Conservation (phyloP, 2,113 vertebrate species). For the Macroglossus sobrinus region DNA sequence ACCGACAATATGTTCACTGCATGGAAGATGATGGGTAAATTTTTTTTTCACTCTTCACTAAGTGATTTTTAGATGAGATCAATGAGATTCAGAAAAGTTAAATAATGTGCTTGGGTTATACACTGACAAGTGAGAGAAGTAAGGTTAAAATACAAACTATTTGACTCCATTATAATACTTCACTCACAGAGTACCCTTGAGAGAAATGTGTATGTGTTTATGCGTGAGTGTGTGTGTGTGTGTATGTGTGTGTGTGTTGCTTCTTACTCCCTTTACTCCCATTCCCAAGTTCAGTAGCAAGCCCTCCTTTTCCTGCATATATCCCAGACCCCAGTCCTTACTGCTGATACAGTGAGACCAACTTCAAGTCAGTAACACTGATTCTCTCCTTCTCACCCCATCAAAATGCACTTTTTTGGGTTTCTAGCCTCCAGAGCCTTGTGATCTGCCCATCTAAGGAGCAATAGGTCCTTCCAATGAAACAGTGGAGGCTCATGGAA, state of each 20-base stretch:
- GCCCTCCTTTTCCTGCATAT: background rate
- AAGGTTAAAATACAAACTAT: background rate
- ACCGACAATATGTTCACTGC: background rate
- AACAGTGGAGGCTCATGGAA: background rate
- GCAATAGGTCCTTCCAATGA: background rate
- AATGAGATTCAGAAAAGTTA: background rate
- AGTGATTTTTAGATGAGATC: background rate
- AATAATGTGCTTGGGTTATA: background rate
- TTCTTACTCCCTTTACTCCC: background rate
- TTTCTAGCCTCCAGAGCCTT: background rate
- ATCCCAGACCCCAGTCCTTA: too few species aligned
- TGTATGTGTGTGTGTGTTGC: too few species aligned
- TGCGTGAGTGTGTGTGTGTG: background rate
- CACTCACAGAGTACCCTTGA: background rate
- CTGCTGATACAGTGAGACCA: background rate
- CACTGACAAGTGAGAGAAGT: background rate
- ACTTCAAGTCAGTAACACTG: background rate
- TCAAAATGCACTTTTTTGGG: background rate
- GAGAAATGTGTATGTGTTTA: background rate
- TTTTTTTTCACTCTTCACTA: background rate
- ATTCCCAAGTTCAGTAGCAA: background rate
- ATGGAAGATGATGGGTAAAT: background rate
- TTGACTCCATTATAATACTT: background rate
- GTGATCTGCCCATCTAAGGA: background rate
- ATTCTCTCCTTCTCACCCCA: background rate